Percentiles rank a stretch among this genome's conserved stretches.
Evolutionary conservation across 2,888 invertebrate species (phyloP).

Genomic region (Eristalis tenax): DNA sequence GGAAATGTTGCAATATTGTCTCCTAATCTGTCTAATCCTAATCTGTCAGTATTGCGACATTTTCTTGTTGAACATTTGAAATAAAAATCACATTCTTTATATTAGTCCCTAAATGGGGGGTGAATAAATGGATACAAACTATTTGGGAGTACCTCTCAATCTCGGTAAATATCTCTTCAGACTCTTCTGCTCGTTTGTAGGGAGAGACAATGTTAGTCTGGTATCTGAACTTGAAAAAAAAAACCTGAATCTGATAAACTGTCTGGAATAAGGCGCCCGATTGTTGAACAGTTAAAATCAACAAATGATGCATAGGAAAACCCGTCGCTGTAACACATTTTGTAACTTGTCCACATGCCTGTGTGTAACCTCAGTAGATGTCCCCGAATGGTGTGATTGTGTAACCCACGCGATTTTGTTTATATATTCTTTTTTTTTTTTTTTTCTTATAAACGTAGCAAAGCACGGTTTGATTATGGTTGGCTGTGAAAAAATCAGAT

Average conservation of each 20-base stretch:
- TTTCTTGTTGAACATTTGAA: not conserved
- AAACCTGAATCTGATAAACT: no score
- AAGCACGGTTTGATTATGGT: constrained; percentile 28
- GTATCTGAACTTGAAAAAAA: no score
- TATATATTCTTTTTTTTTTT: not conserved
- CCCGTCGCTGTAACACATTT: no score
- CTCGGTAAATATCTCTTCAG: not conserved
- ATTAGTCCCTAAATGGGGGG: not conserved
- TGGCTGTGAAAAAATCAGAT: not conserved
- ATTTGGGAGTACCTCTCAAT: not conserved
- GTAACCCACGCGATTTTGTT: constrained; percentile 34
- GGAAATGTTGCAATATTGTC: constrained; percentile 1
- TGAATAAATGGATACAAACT: not conserved
- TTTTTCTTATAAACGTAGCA: not conserved
- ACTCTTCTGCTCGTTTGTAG: no score
- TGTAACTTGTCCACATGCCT: not conserved
- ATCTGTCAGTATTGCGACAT: constrained; percentile 40
- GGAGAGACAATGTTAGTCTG: not conserved
- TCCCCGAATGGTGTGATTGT: constrained; percentile 16
- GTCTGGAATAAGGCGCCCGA: no score
- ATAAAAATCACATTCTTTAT: constrained; percentile 62
- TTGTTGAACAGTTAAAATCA: no score
- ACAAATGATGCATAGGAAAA: no score
- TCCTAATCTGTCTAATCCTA: not conserved
- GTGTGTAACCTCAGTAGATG: not conserved